phyloP scores from a whole-genome alignment of 2,797 vertebrate genomes.

The Dendrocincla fuliginosa region DNA sequence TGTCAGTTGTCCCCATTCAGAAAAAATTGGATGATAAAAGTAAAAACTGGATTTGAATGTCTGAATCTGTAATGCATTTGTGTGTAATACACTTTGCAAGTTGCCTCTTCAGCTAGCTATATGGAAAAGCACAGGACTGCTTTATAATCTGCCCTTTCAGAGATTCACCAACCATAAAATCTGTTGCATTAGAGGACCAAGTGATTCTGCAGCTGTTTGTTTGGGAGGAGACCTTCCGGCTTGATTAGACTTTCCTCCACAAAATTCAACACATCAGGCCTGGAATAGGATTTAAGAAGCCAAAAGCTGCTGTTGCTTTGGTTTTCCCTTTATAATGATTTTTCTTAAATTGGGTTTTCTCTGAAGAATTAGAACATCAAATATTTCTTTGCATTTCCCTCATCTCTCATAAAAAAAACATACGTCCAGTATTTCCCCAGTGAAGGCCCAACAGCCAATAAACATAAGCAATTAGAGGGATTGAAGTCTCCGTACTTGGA shows the following conservation, averaged over 20 bases:
- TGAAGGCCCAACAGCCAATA: background rate
- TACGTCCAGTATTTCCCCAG: background rate
- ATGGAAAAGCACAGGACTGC: background rate
- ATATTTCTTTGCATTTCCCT: slow-evolving; percentile 34
- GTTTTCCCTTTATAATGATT: background rate
- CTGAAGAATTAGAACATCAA: slow-evolving; percentile 18
- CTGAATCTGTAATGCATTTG: background rate
- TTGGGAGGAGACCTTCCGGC: background rate
- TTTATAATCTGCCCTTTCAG: background rate
- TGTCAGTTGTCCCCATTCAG: background rate
- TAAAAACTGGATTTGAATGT: background rate
- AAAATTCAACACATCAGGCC: background rate
- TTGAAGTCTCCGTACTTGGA: background rate
- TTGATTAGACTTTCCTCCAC: background rate
- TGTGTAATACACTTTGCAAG: background rate
- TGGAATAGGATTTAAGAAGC: background rate
- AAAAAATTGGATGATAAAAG: background rate
- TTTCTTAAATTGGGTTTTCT: background rate
- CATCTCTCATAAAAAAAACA: slow-evolving; percentile 3
- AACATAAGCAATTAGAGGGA: background rate
- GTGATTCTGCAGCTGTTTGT: background rate
- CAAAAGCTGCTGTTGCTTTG: background rate
- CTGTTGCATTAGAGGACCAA: background rate
- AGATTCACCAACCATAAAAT: background rate
- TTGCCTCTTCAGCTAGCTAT: background rate